Percentiles rank a stretch among this genome's conserved stretches.
These are phyloP conservation scores for Cerastis rubricosa DNA, from an alignment of 2,888 invertebrate species.

Conservation along the genomic window DNA sequence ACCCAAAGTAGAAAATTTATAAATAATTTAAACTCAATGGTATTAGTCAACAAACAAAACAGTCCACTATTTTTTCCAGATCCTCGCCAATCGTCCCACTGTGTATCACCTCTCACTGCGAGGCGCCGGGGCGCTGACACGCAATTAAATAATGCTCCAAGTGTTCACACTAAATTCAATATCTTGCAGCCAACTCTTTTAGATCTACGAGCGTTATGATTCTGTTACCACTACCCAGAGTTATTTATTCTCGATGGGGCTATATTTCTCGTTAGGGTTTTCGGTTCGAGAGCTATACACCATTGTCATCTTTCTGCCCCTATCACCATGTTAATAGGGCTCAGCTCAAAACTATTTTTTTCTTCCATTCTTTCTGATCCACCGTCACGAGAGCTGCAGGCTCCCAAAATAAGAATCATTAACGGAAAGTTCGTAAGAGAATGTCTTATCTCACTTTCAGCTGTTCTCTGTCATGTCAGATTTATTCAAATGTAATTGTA, in stretches of 20 bases:
- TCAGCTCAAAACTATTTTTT: too few species aligned
- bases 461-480: background rate
- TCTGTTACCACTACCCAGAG: conserved; percentile 71
- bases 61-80: conserved; percentile 16
- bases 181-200: conserved; percentile 82
- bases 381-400: background rate
- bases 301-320: background rate
- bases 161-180: conserved; percentile 89
- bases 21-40: too few species aligned
- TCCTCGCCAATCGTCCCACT: conserved; percentile 38
- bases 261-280: background rate
- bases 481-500: background rate
- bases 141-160: conserved; percentile 89
- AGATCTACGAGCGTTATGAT: conserved; percentile 82
- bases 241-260: background rate
- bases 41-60: background rate
- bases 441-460: background rate
- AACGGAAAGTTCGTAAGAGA: background rate
- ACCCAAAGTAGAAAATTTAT: too few species aligned
- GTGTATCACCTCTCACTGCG: conserved; percentile 74
- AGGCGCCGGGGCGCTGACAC: conserved; percentile 81
- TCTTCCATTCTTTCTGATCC: background rate
- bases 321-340: too few species aligned
- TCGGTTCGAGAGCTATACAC: background rate
- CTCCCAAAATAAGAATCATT: background rate